Base-by-base conservation (phyloP, 2,113 vertebrate genomes). In the Limanda limanda region DNA sequence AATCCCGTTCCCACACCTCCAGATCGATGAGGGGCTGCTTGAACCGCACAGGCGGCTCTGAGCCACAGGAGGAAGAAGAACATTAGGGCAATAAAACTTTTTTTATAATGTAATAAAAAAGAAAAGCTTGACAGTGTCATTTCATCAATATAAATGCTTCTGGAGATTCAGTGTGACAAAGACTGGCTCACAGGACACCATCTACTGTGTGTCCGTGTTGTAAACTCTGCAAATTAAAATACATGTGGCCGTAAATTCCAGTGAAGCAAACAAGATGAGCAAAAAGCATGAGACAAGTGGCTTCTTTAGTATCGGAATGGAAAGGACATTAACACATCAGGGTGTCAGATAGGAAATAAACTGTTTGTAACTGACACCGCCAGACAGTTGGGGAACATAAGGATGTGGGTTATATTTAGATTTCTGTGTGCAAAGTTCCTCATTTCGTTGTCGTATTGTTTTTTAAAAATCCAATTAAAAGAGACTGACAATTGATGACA, bases 21-120 rank as follows among this genome's bases (percentile, higher is more conserved):
- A 98, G 94, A 0, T 99, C 97, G 47, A 93, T 95, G 70, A 99
- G 92, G 21, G 97, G 97, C 82, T 95, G 93, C 17, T 96, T 95
- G 92, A 99, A 99, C 67, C 91, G 93, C 69, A 97, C 95, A 52
- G 91, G 95, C 42, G 97, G 97, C 89, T 99, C 98, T 99, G 90
- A 0, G 37, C 57, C 25, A 67, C 63, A 55, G 5, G 61, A 64
- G 47, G 40, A 86, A 79, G 71, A 73, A 68, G 47, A 63, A 64
- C 14, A 47, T 75, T 58, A 66, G 69, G 31, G 27, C 58, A 56
- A 47, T 27, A 6, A 25, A 0, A 52, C 3, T 2, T 0, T 31
- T 31, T 2, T 18, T 0, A 4, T 14, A 13, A 31, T 25, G 1
- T 10, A 12, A 5, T 45, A 24, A 10, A 58, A 68, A 37, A 31